Percentiles rank a stretch among this genome's conserved stretches.
These are phyloP conservation scores for Ephydatia muelleri DNA, from an alignment of 37 sponge, comb jelly and placozoan species.

Conservation along the genomic window DNA sequence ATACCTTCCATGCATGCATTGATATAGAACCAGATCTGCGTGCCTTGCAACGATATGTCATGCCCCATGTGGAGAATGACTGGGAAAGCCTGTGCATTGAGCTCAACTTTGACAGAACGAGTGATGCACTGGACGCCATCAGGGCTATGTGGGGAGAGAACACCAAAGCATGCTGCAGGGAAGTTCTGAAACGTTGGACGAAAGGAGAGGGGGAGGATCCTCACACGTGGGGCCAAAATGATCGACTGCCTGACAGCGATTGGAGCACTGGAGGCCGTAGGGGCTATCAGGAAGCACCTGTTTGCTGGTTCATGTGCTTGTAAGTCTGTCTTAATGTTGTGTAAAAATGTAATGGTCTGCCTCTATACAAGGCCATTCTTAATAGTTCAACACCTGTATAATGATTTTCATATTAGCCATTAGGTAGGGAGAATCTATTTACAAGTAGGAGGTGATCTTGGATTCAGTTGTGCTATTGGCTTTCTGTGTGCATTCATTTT, in stretches of 20 bases:
- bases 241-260: neutral
- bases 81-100: neutral
- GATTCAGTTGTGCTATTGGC: too few species aligned
- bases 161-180: neutral
- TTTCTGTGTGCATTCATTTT: too few species aligned
- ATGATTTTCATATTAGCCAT: too few species aligned
- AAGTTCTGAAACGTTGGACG: neutral
- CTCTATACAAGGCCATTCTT: too few species aligned
- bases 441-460: too few species aligned
- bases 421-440: too few species aligned
- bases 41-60: neutral
- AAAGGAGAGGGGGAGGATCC: neutral
- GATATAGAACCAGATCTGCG: neutral
- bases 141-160: neutral
- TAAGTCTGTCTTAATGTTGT: neutral
- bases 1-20: too few species aligned
- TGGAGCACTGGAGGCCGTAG: neutral
- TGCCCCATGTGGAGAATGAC: neutral
- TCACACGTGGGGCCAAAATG: conserved; percentile 12
- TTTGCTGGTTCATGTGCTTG: neutral
- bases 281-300: neutral
- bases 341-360: too few species aligned
- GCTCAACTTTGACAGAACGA: neutral
- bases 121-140: neutral
- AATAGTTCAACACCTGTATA: too few species aligned